Base-by-base conservation (phyloP, 1,140 invertebrate genomes). In the Ptiloglossa arizonensis region DNA sequence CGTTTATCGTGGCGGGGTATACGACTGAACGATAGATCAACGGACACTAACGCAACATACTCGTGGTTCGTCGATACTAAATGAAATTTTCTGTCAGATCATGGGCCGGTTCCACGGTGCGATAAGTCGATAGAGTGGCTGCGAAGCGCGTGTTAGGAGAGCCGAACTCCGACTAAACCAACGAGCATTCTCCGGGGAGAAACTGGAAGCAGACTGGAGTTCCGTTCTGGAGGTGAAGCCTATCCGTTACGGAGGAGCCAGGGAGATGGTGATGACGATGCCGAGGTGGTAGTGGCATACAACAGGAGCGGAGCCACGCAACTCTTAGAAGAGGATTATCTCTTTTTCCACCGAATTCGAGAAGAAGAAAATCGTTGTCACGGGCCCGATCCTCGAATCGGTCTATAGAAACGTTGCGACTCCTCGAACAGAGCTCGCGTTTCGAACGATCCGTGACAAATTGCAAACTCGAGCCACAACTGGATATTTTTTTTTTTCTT, bases 191-290 rank as follows among this genome's bases (percentile, higher is more conserved):
- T 69, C 82, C 66, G 70, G 62, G 70, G 79, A 83, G 73, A 85
- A 85, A 85, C 82, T 84, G 83, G 83, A 85, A 85, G 83, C 83
- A 79, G 74, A 85, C 82, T 85, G 83, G 82, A 85, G 83, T 85
- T 85, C 83, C 83, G 83, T 85, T 85, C 83, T 69, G 82, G 82
- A 85, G 82, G 83, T 81, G 82, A 85, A 84, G 83, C 82, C 82
- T 85, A 85, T 85, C 83, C 83, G 83, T 85, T 85, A 85, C 83
- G 81, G 69, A 85, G 83, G 80, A 85, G 70, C 66, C 82, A 70
- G 83, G 70, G 83, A 85, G 83, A 85, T 81, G 82, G 83, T 85
- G 83, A 85, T 81, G 83, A 85, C 82, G 83, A 85, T 85, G 83
- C 81, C 68, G 79, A 80, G 82, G 81, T 80, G 78, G 83, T 80